phyloP scores from a whole-genome alignment of 2,888 invertebrate genomes.

The Tortricodes alternella region DNA sequence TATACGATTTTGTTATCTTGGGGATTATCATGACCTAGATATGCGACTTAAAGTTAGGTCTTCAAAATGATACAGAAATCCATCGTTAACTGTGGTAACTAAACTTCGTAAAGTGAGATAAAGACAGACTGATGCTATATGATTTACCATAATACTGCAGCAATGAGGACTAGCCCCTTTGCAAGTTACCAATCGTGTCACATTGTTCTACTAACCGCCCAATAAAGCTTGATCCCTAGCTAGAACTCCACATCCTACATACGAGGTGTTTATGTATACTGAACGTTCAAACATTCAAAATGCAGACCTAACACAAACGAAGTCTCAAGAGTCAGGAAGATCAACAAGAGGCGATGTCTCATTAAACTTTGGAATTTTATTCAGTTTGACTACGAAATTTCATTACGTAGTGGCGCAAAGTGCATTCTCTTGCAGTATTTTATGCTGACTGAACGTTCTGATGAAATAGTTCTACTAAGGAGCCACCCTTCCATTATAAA shows the following conservation, averaged over 20 bases:
- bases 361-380: slow-evolving; percentile 17
- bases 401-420: neutral
- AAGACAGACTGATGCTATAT: too few relatives aligned
- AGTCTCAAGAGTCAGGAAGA: slow-evolving; percentile 28
- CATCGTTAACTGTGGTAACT: too few relatives aligned
- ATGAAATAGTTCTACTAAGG: too few relatives aligned
- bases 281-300: slow-evolving; percentile 20
- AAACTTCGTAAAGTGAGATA: too few relatives aligned
- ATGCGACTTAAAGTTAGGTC: too few relatives aligned
- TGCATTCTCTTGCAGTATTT: neutral
- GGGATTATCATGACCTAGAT: too few relatives aligned
- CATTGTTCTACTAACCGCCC: slow-evolving; percentile 15
- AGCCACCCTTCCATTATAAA: too few relatives aligned
- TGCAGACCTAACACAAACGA: slow-evolving; percentile 16
- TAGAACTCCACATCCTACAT: neutral
- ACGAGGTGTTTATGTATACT: neutral
- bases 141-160: too few relatives aligned
- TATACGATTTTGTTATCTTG: too few relatives aligned
- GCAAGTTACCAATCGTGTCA: slow-evolving; percentile 13
- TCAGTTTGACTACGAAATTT: slow-evolving; percentile 20
- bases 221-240: neutral
- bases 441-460: neutral
- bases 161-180: too few relatives aligned
- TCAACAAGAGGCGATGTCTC: slow-evolving; percentile 25
- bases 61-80: too few relatives aligned